Evolutionary conservation across 2,797 vertebrate species (phyloP), one percentile per base, ranked within the genome.

Genomic region (Lagodon rhomboides): DNA sequence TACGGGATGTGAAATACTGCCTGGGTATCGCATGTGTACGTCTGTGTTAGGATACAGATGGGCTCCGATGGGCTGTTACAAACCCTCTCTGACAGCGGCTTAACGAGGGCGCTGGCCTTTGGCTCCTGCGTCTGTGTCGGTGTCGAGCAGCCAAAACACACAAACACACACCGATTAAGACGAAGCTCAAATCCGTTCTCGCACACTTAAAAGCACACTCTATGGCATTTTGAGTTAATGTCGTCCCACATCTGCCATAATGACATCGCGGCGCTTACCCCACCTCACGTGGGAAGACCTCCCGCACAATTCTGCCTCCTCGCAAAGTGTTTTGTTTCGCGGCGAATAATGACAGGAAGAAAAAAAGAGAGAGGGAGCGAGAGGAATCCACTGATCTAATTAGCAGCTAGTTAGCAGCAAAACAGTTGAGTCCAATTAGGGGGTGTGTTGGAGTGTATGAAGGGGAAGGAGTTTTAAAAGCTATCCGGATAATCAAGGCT

Each of bases 371-470:
- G 82, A 84, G 77, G 27, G 73, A 79, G 84, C 75, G 84, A 90
- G 85, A 85, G 67, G 85, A 94, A 89, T 85, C 90, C 85, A 82
- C 84, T 90, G 84, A 92, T 92, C 84, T 93, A 93, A 95, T 95
- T 94, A 95, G 89, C 92, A 90, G 90, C 88, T 93, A 90, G 90
- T 95, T 93, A 94, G 86, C 91, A 90, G 78, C 84, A 91, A 87
- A 91, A 88, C 89, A 89, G 87, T 91, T 92, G 83, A 88, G 84
- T 89, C 90, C 87, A 93, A 95, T 94, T 92, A 94, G 73, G 63
- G 84, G 68, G 62, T 80, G 78, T 87, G 79, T 75, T 85, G 87
- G 65, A 41, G 77, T 69, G 77, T 77, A 84, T 74, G 74, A 64
- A 54, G 53, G 50, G 75, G 75, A 81, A 30, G 5, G 62, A 61